These are phyloP conservation scores for Probaryconus sp. DNA, from an alignment of 1,140 invertebrate species.

Conservation along the genomic window DNA sequence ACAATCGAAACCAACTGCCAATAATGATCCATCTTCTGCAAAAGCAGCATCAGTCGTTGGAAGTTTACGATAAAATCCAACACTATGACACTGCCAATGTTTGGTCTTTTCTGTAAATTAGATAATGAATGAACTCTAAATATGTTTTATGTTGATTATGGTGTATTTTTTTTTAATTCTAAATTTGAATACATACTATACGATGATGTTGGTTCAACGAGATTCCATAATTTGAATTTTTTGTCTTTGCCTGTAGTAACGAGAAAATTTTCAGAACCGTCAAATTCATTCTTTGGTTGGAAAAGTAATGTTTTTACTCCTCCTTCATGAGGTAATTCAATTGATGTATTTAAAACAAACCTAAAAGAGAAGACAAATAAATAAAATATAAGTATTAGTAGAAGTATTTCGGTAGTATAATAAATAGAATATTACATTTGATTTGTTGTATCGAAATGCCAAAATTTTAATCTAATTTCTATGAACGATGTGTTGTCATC, in stretches of 20 bases:
- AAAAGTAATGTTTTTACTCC: constrained; percentile 82
- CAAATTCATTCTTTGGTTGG: constrained; percentile 77
- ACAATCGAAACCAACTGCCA: constrained; percentile 85
- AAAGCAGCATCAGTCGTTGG: constrained; percentile 81
- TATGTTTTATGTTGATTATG: constrained; percentile 14
- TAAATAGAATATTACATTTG: constrained; percentile 80
- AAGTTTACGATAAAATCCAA: constrained; percentile 82
- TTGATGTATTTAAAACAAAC: constrained; percentile 85
- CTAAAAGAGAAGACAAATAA: constrained; percentile 74
- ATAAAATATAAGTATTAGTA: constrained; percentile 13
- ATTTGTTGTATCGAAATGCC: constrained; percentile 82
- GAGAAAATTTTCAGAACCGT: constrained; percentile 76
- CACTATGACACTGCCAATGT: constrained; percentile 83
- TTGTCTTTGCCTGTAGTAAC: constrained; percentile 84
- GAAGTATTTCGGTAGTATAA: constrained; percentile 10
- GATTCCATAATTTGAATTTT: constrained; percentile 86
- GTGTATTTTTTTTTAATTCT: constrained; percentile 9
- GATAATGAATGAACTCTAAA: constrained; percentile 36
- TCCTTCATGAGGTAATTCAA: constrained; percentile 85
- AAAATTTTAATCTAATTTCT: constrained; percentile 89
- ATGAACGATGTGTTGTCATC: constrained; percentile 78
- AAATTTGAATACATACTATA: constrained; percentile 77
- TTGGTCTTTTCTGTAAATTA: constrained; percentile 74
- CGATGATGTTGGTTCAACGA: constrained; percentile 79
- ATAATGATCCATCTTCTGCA: constrained; percentile 86